Evolutionary conservation across 2,888 invertebrate species (phyloP), one percentile per base, ranked within the genome.

Genomic region (Tigriopus californicus): DNA sequence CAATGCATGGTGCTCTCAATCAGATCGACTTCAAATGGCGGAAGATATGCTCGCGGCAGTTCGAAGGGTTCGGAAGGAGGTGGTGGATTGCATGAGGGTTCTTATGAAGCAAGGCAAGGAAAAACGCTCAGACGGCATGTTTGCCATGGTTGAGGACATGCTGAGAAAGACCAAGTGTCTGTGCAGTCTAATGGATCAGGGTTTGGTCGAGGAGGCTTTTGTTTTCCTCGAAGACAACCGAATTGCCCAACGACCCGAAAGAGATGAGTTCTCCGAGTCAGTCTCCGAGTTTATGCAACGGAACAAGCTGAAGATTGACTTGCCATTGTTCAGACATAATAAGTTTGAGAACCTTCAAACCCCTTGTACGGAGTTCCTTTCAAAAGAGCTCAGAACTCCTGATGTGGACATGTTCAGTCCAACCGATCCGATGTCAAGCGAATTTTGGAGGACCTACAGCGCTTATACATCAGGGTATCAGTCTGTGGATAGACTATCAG

Each of bases 181-280:
- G 15, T 54, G 54, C 54, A 33, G 33, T 8, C 18, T 62, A 18
- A 58, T 64, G 12, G 87, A 90, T 68, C 83, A 86, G 0, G 80
- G 80, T 10, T 73, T 87, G 42, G 83, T 91, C 0, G 89, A 90
- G 68, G 87, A 90, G 68, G 85, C 88, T 0, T 75, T 91, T 49
- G 80, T 81, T 11, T 85, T 83, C 66, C 79, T 90, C 52, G 87
- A 88, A 65, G 81, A 84, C 69, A 81, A 85, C 66, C 58, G 63
- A 25, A 57, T 64, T 20, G 40, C 61, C 10, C 25, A 18, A 8
- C 44, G 49, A 13, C 58, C 58, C 25, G 58, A 58, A 58, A 58
- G 49, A 49, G 58, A 58, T 49, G 58, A 58, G 15, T 58, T 58
- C 40, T 48, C 58, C 10, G 49, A 58, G 40, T 25, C 24, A 33